Evolutionary conservation across 2,888 invertebrate genomes (phyloP).

Genomic region (Odontothrips loti): DNA sequence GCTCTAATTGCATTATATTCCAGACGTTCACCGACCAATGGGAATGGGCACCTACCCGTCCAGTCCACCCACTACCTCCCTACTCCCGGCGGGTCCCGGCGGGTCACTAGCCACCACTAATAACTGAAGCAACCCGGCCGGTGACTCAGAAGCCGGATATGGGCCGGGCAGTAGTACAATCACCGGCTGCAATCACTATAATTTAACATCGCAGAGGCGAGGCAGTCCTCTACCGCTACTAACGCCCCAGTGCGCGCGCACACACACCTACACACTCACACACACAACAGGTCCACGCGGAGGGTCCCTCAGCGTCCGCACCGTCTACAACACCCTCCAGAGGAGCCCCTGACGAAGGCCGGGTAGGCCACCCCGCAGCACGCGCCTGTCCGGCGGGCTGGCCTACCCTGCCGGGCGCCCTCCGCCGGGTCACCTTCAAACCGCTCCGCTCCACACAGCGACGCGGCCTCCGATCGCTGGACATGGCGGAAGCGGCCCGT

Average conservation of each 20-base stretch:
- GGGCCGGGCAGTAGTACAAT: background rate
- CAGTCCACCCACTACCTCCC: no score
- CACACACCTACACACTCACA: background rate
- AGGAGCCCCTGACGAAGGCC: no score
- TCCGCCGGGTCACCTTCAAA: background rate
- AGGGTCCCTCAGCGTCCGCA: no score
- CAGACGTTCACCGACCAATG: no score
- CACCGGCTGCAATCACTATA: background rate
- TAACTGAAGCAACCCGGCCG: background rate
- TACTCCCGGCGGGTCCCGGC: no score
- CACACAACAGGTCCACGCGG: background rate
- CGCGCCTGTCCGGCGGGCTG: background rate
- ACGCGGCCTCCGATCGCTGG: no score
- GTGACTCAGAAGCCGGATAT: conserved; percentile 20
- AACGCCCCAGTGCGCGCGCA: background rate
- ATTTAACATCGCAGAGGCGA: background rate
- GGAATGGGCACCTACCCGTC: no score
- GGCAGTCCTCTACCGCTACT: background rate
- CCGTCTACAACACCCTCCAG: no score
- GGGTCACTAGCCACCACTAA: background rate
- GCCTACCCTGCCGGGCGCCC: background rate
- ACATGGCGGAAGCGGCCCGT: background rate
- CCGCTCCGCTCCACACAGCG: no score
- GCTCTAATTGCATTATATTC: no score
- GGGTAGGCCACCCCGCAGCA: no score